Percentiles rank a stretch among this genome's conserved stretches.
These are phyloP conservation scores for Chrysolina oricalcia DNA, from an alignment of 2,888 invertebrate genomes.

Conservation along the genomic window DNA sequence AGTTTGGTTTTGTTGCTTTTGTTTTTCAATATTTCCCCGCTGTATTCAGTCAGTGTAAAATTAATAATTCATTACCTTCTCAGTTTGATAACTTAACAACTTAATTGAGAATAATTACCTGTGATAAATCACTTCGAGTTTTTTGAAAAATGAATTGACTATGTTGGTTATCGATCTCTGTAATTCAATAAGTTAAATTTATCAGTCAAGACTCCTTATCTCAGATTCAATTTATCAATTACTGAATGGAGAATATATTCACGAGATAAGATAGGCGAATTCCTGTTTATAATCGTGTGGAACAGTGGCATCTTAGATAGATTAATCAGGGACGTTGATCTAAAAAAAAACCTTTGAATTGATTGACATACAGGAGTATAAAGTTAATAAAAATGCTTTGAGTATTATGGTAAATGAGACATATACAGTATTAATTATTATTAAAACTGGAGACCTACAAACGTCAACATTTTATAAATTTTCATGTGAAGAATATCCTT, in stretches of 20 bases:
- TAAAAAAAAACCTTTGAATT: background rate
- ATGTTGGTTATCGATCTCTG: slow-evolving; percentile 38
- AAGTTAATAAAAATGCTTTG: background rate
- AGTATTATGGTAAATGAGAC: background rate
- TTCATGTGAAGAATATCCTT: background rate
- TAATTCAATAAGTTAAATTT: slow-evolving; percentile 39
- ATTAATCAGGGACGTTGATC: background rate
- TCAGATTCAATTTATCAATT: slow-evolving; percentile 39
- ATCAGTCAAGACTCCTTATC: slow-evolving; percentile 44
- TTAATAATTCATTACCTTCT: slow-evolving; percentile 40
- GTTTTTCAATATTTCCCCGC: slow-evolving; percentile 32
- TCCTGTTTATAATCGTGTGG: background rate
- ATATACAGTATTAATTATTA: no score
- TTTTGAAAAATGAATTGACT: slow-evolving; percentile 36
- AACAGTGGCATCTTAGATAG: background rate
- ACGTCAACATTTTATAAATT: background rate
- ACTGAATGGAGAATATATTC: slow-evolving; percentile 22
- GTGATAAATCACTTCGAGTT: slow-evolving; percentile 34
- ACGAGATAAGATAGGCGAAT: background rate
- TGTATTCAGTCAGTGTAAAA: slow-evolving; percentile 40
- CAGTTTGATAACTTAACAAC: slow-evolving; percentile 47
- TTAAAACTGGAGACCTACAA: background rate
- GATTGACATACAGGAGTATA: background rate
- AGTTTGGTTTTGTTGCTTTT: slow-evolving; percentile 31
- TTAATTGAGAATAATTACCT: slow-evolving; percentile 48